phyloP scores from a whole-genome alignment of 2,888 invertebrate genomes.

The Julus scanicus region DNA sequence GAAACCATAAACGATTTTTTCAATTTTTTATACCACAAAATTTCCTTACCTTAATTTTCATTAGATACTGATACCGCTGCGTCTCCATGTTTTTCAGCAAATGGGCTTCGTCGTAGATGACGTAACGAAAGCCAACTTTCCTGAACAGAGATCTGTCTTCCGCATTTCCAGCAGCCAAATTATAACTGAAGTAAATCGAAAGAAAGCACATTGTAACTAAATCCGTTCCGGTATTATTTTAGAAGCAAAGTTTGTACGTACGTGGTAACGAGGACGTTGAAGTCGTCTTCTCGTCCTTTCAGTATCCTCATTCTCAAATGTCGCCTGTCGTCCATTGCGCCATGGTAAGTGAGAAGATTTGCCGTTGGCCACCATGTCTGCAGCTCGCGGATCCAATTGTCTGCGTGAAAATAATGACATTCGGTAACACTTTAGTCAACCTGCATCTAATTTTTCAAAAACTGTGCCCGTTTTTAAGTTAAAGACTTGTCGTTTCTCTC shows the following conservation, averaged over 20 bases:
- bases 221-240: no score
- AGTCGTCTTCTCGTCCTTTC: slow-evolving; percentile 76
- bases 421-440: no score
- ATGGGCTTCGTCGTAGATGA: slow-evolving; percentile 96
- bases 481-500: no score
- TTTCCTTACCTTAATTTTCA: slow-evolving; percentile 78
- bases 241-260: no score
- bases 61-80: slow-evolving; percentile 86
- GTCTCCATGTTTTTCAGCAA: slow-evolving; percentile 99
- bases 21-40: neutral
- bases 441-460: no score
- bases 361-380: slow-evolving; percentile 66
- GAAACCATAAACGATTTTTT: no score
- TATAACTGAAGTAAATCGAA: slow-evolving; percentile 68
- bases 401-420: slow-evolving; percentile 60
- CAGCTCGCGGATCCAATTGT: slow-evolving; percentile 68
- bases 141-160: slow-evolving; percentile 93
- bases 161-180: slow-evolving; percentile 84
- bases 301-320: slow-evolving; percentile 81
- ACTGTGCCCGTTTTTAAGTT: no score
- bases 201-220: slow-evolving; percentile 61
- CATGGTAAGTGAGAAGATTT: slow-evolving; percentile 88
- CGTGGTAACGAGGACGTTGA: slow-evolving; percentile 90
- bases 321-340: slow-evolving; percentile 84
- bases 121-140: slow-evolving; percentile 84